phyloP scores from a whole-genome alignment of 1,140 invertebrate species.

The Meloidogyne floridensis region DNA sequence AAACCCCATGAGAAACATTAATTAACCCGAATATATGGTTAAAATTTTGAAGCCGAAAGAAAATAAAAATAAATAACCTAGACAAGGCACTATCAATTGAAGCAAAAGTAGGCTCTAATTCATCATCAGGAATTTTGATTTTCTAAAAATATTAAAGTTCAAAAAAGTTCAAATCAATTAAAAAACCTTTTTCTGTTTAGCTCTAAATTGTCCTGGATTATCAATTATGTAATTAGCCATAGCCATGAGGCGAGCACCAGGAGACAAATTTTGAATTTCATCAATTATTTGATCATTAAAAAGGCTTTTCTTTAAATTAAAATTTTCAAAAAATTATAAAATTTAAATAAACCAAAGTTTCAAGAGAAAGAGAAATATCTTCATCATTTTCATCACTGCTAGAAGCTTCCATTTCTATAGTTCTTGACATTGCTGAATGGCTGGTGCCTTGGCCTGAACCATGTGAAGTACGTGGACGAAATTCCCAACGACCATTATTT shows the following conservation, averaged over 20 bases:
- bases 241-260: conserved; percentile 27
- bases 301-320: conserved; percentile 20
- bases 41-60: too few species aligned
- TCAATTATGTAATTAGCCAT: conserved; percentile 43
- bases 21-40: too few species aligned
- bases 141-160: background rate
- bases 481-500: background rate
- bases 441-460: background rate
- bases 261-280: conserved; percentile 39
- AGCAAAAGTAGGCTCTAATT: conserved; percentile 32
- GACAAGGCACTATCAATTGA: conserved; percentile 10
- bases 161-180: background rate
- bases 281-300: conserved; percentile 28
- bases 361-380: background rate
- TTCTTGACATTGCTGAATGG: background rate
- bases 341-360: background rate
- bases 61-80: conserved; percentile 18
- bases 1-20: too few species aligned
- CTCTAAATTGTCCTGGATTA: conserved; percentile 33
- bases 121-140: conserved; percentile 18
- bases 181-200: conserved; percentile 16
- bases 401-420: background rate
- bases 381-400: background rate
- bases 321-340: background rate
- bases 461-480: background rate